Base-by-base conservation (phyloP, 2,113 vertebrate genomes). In the Sinocyclocheilus anshuiensis region DNA sequence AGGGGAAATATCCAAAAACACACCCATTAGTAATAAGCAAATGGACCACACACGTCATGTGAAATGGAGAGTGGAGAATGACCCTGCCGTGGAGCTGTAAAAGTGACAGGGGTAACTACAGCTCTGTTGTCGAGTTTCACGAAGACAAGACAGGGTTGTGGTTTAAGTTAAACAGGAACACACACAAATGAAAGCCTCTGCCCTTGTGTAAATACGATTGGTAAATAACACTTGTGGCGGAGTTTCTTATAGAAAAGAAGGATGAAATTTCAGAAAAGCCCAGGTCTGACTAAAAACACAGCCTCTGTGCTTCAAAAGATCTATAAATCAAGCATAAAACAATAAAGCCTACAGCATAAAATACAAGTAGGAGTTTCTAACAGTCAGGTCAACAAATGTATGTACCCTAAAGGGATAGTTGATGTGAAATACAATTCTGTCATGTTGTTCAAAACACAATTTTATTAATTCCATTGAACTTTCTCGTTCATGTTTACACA, bases 1-100 rank as follows among this genome's bases (percentile, higher is more conserved):
- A 80, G 90, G 79, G 77, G 1, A 93, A 48, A 88, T 87, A 86
- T 48, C 92, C 88, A 90, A 91, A 89, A 77, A 90, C 89, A 83
- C 80, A 84, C 91, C 61, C 1, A 36, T 87, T 92, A 93, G 88
- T 88, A 86, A 90, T 33, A 55, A 24, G 77, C 48, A 63, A 24
- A 9, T 50, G 71, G 24, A 87, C 39, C 53, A 76, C 42, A 57
- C 79, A 75, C 9, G 1, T 22, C 67, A 63, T 15, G 74, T 57
- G 33, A 57, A 26, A 13, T 15, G 84, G 26, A 78, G n/a, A 77
- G 81, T 10, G 74, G n/a, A 26, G 39, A 76, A 48, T 50, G 63
- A 81, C 42, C 20, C 0, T 59, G 4, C 11, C 0, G 76, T 29
- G 61, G 15, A 83, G 63, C 53, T 22, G 57, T 48, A 4, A 33